Conservation (phyloP, 2,797 vertebrate species). For the Peromyscus melanophrys region DNA sequence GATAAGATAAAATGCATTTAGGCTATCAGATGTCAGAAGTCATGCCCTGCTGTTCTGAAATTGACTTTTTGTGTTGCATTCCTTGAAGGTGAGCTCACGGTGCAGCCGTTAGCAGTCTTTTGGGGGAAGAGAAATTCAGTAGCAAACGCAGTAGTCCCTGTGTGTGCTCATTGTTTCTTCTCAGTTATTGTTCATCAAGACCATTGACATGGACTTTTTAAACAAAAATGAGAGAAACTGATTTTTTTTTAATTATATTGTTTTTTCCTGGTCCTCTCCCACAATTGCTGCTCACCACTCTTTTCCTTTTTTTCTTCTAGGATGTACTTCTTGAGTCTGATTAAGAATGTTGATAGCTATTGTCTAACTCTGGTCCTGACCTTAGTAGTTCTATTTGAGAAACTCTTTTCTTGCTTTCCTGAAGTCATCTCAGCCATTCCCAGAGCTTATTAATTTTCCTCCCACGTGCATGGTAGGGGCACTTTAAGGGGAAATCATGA, state of each 20-base stretch:
- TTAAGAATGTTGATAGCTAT: slow-evolving; percentile 62
- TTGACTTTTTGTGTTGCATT: slow-evolving; percentile 70
- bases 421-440: slow-evolving; percentile 17
- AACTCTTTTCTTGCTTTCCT: slow-evolving; percentile 69
- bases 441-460: slow-evolving; percentile 69
- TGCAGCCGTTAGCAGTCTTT: slow-evolving; percentile 72
- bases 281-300: slow-evolving; percentile 45
- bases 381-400: slow-evolving; percentile 66
- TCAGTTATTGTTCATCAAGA: slow-evolving; percentile 70
- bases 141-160: slow-evolving; percentile 63
- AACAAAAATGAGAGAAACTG: slow-evolving; percentile 49
- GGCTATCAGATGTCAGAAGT: slow-evolving; percentile 74
- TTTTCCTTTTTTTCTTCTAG: not conserved
- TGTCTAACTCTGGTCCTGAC: slow-evolving; percentile 58
- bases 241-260: slow-evolving; percentile 47
- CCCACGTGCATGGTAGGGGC: slow-evolving; percentile 46
- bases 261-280: not conserved
- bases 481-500: slow-evolving; percentile 69
- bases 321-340: slow-evolving; percentile 1
- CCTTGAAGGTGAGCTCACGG: slow-evolving; percentile 78
- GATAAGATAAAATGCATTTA: slow-evolving; percentile 74
- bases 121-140: slow-evolving; percentile 68
- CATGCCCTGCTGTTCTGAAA: slow-evolving; percentile 66
- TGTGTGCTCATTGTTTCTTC: slow-evolving; percentile 25
- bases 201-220: slow-evolving; percentile 62